Conservation (phyloP, 2,113 vertebrate genomes). For the Alectura lathami region DNA sequence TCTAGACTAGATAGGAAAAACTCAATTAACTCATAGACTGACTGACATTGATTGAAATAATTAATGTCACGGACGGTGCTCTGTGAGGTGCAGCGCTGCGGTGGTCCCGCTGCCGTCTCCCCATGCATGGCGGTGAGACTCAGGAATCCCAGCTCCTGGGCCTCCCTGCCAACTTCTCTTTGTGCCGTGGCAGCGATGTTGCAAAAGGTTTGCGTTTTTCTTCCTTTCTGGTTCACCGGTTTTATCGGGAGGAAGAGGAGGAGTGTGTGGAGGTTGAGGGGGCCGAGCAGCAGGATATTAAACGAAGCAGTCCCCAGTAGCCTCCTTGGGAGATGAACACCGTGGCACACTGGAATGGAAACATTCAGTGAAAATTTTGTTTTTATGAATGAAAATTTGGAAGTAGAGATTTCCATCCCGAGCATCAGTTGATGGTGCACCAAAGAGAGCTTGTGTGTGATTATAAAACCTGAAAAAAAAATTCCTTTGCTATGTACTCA, state of each 20-base stretch:
- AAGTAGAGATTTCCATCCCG: background rate
- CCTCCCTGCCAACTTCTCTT: background rate
- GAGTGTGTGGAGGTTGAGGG: background rate
- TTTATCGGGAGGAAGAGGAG: background rate
- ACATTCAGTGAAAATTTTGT: background rate
- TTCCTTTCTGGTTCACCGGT: background rate
- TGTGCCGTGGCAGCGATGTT: accelerated
- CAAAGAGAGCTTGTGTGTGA: accelerated
- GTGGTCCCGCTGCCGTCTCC: background rate
- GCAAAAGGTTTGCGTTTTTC: background rate
- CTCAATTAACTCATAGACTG: accelerated
- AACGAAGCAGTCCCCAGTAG: background rate
- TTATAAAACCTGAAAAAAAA: background rate
- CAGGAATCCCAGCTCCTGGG: background rate
- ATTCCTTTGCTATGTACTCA: background rate
- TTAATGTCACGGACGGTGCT: background rate
- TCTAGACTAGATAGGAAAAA: background rate
- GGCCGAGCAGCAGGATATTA: background rate
- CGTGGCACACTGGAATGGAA: accelerated
- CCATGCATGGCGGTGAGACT: background rate
- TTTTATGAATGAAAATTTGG: conserved; percentile 54
- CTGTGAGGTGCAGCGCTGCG: background rate
- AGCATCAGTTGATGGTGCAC: accelerated
- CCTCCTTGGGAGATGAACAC: background rate
- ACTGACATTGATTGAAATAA: background rate